Evolutionary conservation across 1,140 invertebrate species (phyloP).

Genomic region (Gerris buenoi): DNA sequence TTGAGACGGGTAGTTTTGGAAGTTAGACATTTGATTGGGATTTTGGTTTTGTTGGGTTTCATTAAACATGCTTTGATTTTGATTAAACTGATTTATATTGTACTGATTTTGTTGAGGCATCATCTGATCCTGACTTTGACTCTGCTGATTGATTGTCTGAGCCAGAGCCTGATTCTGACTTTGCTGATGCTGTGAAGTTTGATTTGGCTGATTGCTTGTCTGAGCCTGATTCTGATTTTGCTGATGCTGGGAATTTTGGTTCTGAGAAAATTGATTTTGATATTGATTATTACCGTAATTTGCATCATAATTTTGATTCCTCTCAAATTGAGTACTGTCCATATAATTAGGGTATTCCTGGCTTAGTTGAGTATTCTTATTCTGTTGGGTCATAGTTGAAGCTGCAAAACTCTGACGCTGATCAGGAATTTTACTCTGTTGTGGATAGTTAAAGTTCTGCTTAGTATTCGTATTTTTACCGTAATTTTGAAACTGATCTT

Average conservation of each 20-base stretch:
- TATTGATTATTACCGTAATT: too few relatives aligned
- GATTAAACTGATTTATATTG: background rate
- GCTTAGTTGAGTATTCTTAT: too few relatives aligned
- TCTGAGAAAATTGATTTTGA: background rate
- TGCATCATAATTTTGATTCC: constrained; percentile 4
- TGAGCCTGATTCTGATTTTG: constrained; percentile 11
- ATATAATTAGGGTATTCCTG: too few relatives aligned
- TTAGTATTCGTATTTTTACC: too few relatives aligned
- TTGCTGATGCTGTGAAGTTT: background rate
- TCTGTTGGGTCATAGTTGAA: too few relatives aligned
- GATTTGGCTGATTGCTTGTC: background rate
- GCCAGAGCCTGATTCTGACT: background rate
- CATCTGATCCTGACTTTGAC: background rate
- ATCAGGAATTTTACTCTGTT: too few relatives aligned
- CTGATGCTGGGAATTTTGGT: constrained; percentile 2
- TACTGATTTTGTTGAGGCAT: background rate
- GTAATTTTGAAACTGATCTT: too few relatives aligned
- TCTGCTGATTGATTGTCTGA: background rate
- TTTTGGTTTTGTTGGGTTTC: background rate
- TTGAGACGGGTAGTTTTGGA: too few relatives aligned
- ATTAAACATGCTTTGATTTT: background rate
- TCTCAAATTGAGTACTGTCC: too few relatives aligned
- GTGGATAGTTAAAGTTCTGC: too few relatives aligned
- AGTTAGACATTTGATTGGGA: background rate
- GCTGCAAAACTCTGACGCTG: too few relatives aligned